Conservation (phyloP, 1,140 invertebrate genomes). For the Bombus consobrinus region DNA sequence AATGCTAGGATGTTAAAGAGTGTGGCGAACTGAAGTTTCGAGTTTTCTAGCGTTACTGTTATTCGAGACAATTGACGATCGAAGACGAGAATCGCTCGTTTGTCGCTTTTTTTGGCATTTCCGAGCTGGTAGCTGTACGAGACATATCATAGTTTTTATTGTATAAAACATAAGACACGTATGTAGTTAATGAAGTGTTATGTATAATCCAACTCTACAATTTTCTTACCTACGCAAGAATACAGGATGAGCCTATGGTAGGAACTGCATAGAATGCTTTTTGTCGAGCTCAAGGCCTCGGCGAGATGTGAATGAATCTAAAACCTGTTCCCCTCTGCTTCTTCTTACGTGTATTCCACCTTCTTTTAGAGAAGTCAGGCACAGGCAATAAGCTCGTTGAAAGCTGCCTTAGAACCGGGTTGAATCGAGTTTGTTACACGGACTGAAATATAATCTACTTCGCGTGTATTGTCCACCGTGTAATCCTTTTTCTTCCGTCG, state of each 20-base stretch:
- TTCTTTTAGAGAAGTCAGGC: slow-evolving; percentile 61
- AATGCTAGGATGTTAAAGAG: too few species aligned
- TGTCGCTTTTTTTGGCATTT: too few species aligned
- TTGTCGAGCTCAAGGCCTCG: slow-evolving; percentile 70
- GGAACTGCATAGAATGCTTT: slow-evolving; percentile 66
- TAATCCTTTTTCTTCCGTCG: neutral
- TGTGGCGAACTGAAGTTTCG: too few species aligned
- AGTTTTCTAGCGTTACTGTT: too few species aligned
- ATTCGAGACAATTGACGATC: too few species aligned
- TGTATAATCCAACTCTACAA: too few species aligned
- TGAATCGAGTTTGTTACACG: slow-evolving; percentile 41
- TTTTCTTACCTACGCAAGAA: neutral
- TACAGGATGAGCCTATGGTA: slow-evolving; percentile 59
- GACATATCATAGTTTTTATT: too few species aligned
- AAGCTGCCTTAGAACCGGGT: slow-evolving; percentile 45
- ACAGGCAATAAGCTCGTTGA: slow-evolving; percentile 58
- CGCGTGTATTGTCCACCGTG: neutral
- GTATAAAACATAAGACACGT: too few species aligned
- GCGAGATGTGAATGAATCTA: slow-evolving; percentile 76
- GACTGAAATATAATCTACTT: slow-evolving; percentile 36
- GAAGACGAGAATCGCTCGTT: too few species aligned
- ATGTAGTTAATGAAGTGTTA: too few species aligned
- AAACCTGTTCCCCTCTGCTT: slow-evolving; percentile 72
- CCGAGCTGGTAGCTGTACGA: too few species aligned
- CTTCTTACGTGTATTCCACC: slow-evolving; percentile 63